Conservation (phyloP, 92 coral and sea anemone genomes). For the Palythoa caribaeorum region DNA sequence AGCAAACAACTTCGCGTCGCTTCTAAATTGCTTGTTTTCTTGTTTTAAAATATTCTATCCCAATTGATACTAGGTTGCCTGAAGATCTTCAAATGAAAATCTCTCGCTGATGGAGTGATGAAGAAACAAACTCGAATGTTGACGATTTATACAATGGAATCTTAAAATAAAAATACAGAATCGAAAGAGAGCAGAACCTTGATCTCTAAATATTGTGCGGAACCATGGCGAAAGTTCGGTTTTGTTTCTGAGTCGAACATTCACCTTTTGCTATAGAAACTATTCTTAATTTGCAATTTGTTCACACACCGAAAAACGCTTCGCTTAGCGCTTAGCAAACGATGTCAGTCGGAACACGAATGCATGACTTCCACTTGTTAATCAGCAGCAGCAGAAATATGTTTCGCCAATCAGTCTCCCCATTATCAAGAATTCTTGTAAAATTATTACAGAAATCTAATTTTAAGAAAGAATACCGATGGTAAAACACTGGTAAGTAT, state of each 20-base stretch:
- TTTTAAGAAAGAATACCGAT: slow-evolving; percentile 34
- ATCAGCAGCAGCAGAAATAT: slow-evolving; percentile 28
- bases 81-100: neutral
- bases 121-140: slow-evolving; percentile 14
- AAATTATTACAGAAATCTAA: slow-evolving; percentile 20
- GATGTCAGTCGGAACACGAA: neutral
- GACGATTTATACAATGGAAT: slow-evolving; percentile 45
- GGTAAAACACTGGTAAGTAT: neutral
- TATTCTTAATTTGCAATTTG: neutral
- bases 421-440: neutral
- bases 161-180: slow-evolving; percentile 33
- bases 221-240: neutral
- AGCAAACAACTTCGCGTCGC: slow-evolving; percentile 35
- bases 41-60: neutral
- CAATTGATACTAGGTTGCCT: neutral
- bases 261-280: neutral
- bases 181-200: neutral
- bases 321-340: neutral
- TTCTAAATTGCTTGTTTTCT: slow-evolving; percentile 26
- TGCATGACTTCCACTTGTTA: slow-evolving; percentile 1
- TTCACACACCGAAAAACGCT: neutral
- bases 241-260: neutral
- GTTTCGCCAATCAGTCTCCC: slow-evolving; percentile 15
- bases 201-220: slow-evolving; percentile 5
- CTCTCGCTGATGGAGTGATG: neutral